A percentile compares a stretch with the other conserved stretches of the same genome.
Conservation (phyloP, 2,113 vertebrate genomes). For the Phylloscopus whistleri region DNA sequence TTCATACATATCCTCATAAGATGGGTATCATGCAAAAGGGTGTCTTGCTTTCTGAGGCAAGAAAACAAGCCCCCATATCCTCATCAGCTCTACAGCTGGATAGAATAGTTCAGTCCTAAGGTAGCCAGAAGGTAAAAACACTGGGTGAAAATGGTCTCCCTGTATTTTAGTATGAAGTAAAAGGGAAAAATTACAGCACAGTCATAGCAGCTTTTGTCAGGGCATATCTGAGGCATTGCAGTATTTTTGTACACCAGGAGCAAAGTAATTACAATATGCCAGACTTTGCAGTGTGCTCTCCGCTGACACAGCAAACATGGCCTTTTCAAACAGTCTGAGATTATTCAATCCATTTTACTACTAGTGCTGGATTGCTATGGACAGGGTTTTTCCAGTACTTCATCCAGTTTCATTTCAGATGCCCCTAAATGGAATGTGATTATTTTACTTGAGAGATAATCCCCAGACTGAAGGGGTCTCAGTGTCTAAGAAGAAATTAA, state of each 20-base stretch:
- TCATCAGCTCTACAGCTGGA: neutral
- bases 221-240: neutral
- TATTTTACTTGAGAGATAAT: conserved; percentile 16
- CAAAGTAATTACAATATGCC: neutral
- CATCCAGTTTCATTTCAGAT: neutral
- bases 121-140: neutral
- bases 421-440: neutral
- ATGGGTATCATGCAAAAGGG: neutral
- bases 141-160: neutral
- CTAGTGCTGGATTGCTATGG: neutral
- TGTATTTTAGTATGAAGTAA: neutral
- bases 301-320: neutral
- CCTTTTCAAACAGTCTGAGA: conserved; percentile 16
- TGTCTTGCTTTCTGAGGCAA: neutral
- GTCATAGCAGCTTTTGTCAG: neutral
- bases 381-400: neutral
- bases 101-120: neutral
- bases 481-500: neutral
- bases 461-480: neutral
- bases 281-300: neutral
- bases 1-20: neutral
- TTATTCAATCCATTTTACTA: neutral
- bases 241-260: neutral
- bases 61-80: neutral
- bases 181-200: neutral